Evolutionary conservation across 2,888 invertebrate genomes (phyloP).

Genomic region (Tenthredo mesomela): DNA sequence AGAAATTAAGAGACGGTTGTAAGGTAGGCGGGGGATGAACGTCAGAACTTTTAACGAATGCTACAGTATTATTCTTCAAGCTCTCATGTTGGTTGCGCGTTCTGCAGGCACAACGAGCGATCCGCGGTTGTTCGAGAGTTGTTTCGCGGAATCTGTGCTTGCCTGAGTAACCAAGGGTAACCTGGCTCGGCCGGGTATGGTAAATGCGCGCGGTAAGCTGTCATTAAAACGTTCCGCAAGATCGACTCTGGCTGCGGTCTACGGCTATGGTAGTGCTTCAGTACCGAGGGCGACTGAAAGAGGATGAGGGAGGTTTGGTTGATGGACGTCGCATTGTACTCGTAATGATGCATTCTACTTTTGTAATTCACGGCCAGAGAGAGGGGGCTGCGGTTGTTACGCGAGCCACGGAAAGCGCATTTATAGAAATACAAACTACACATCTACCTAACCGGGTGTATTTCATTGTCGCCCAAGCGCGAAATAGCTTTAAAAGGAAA

Average conservation of each 20-base stretch:
- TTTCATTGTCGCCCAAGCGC: slow-evolving; percentile 18
- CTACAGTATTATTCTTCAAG: slow-evolving; percentile 42
- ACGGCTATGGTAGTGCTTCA: slow-evolving; percentile 67
- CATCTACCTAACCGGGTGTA: slow-evolving; percentile 27
- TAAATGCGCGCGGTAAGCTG: slow-evolving; percentile 73
- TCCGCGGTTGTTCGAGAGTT: slow-evolving; percentile 65
- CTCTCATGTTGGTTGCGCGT: slow-evolving; percentile 17
- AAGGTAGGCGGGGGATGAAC: slow-evolving; percentile 56
- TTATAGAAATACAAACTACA: slow-evolving; percentile 58
- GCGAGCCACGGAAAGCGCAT: slow-evolving; percentile 58
- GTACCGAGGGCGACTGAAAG: slow-evolving; percentile 45
- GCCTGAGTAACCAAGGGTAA: slow-evolving; percentile 68
- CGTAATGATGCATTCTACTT: slow-evolving; percentile 72
- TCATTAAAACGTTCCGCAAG: slow-evolving; percentile 77
- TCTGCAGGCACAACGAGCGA: slow-evolving; percentile 61
- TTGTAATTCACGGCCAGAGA: slow-evolving; percentile 57
- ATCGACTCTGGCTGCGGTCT: slow-evolving; percentile 72
- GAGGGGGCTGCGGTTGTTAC: slow-evolving; percentile 58
- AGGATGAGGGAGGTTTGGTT: slow-evolving; percentile 62
- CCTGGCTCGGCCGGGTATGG: slow-evolving; percentile 66
- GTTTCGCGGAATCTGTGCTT: slow-evolving; percentile 69
- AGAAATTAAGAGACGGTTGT: slow-evolving; percentile 54
- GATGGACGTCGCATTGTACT: slow-evolving; percentile 72
- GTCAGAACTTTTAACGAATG: slow-evolving; percentile 50
- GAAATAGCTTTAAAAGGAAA: background rate